These are phyloP conservation scores for Ianthella basta DNA, from an alignment of 37 sponge, comb jelly and placozoan genomes.

Conservation along the genomic window DNA sequence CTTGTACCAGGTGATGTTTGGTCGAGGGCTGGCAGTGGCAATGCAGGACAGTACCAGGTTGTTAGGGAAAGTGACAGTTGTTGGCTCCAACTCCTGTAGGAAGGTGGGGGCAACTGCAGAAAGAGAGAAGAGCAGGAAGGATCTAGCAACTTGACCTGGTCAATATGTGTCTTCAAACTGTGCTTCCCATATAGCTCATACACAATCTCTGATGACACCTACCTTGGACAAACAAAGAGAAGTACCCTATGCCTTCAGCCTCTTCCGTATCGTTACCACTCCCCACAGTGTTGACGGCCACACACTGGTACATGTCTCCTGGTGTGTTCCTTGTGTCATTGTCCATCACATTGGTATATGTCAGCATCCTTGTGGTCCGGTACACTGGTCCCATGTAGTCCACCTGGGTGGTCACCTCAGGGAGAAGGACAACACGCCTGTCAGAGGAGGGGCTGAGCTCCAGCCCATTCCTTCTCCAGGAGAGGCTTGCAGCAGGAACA, in stretches of 20 bases:
- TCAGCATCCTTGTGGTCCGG: too few relatives aligned
- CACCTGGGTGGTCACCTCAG: too few relatives aligned
- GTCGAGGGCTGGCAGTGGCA: conserved; percentile 57
- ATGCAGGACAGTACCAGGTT: conserved; percentile 34
- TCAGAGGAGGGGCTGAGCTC: too few relatives aligned
- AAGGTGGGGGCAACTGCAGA: conserved; percentile 48
- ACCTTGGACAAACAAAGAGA: conserved; percentile 54
- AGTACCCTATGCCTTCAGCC: neutral
- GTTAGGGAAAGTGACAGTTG: neutral
- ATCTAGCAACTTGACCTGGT: too few relatives aligned
- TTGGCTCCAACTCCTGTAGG: neutral
- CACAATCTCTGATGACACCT: neutral
- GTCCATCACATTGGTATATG: too few relatives aligned
- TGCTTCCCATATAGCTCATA: too few relatives aligned
- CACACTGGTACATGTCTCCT: conserved; percentile 37
- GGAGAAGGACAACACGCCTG: too few relatives aligned
- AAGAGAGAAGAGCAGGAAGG: too few relatives aligned
- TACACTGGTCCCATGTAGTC: too few relatives aligned
- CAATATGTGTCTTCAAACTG: too few relatives aligned
- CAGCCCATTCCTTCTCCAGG: too few relatives aligned
- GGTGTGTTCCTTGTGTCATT: conserved; percentile 32
- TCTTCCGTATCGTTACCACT: neutral
- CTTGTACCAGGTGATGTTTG: conserved; percentile 63
- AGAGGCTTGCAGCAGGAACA: too few relatives aligned
- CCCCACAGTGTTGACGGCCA: conserved; percentile 42